Base-by-base conservation (phyloP, 2,797 vertebrate species). In the Rhodeus uyekii region DNA sequence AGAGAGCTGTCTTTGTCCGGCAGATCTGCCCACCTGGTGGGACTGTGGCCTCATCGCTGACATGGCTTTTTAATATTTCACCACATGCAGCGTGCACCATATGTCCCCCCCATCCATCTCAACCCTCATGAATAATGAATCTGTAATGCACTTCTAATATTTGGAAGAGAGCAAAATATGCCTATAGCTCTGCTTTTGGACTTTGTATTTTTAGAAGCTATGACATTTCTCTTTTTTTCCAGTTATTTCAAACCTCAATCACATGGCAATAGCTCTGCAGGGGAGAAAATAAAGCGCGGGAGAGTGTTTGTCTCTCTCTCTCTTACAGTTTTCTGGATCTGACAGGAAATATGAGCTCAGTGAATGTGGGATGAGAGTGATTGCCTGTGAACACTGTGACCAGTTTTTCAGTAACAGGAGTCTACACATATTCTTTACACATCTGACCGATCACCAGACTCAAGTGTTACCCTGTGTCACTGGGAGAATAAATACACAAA, bases 61-160 rank as follows among this genome's bases (percentile, higher is more conserved):
- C 87, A 87, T 36, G n/a, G 75, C 87, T 81, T 85, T 87, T 88
- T 87, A 87, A 88, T 84, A 88, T 87, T 88, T 87, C 86, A 84
- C 86, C 86, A 87, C 86, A 88, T 27, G 84, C 88, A 50, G 89
- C 48, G 87, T 38, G 19, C 74, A 68, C 87, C 89, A 90, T 89
- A 90, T 90, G 89, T 86, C 85, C 34, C 55, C 34, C 48, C 42
- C 18, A 64, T 61, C 75, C 67, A 78, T 42, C 81, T 80, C 72
- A 64, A 32, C 61, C 60, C 76, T 72, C 69, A 84, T 87, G 83
- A 87, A 90, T 88, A 85, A 87, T 87, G 55, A 88, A 85, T 87
- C 61, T 77, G 65, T 83, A 81, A 86, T 86, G 87, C 83, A 85
- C 75, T 79, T 79, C 81, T 78, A 85, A 86, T 87, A 87, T 88